These are phyloP conservation scores for Nyctibius grandis DNA, from an alignment of 2,797 vertebrate genomes.

Conservation along the genomic window DNA sequence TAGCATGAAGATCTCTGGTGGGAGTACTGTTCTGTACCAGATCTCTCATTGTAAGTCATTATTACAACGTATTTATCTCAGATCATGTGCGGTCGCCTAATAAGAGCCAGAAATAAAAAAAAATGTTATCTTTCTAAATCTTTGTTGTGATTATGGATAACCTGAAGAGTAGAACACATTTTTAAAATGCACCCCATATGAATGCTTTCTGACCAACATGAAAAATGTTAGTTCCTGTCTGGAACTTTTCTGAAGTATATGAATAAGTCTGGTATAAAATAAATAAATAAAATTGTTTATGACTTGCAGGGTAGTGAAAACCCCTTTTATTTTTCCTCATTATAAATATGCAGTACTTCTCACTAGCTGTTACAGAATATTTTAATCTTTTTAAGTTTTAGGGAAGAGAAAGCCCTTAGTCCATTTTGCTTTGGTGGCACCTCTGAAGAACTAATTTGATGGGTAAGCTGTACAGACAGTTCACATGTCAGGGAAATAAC, in stretches of 20 bases:
- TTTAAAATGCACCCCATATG: not conserved
- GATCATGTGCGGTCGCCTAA: constrained; percentile 23
- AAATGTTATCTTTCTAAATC: not conserved
- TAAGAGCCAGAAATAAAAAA: not conserved
- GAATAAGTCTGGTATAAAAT: not conserved
- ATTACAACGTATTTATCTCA: constrained; percentile 17
- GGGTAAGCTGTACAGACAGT: not conserved
- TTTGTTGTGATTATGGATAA: not conserved
- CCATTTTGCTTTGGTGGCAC: not conserved
- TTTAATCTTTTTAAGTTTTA: not conserved
- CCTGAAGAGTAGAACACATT: not conserved
- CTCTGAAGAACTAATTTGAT: not conserved
- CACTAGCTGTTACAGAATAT: not conserved
- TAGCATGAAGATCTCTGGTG: not conserved
- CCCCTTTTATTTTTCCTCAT: not conserved
- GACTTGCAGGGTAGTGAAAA: not conserved
- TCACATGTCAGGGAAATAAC: not conserved
- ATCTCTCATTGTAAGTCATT: constrained; percentile 3
- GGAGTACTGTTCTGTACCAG: not conserved
- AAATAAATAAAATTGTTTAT: not conserved
- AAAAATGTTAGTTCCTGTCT: not conserved
- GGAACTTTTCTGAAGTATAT: not conserved
- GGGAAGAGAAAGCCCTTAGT: not conserved
- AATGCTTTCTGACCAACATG: not conserved
- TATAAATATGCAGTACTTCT: not conserved